Percentiles rank a stretch among this genome's conserved stretches.
Evolutionary conservation across 2,888 invertebrate genomes (phyloP).

Genomic region (Aleiodes leptofemur): DNA sequence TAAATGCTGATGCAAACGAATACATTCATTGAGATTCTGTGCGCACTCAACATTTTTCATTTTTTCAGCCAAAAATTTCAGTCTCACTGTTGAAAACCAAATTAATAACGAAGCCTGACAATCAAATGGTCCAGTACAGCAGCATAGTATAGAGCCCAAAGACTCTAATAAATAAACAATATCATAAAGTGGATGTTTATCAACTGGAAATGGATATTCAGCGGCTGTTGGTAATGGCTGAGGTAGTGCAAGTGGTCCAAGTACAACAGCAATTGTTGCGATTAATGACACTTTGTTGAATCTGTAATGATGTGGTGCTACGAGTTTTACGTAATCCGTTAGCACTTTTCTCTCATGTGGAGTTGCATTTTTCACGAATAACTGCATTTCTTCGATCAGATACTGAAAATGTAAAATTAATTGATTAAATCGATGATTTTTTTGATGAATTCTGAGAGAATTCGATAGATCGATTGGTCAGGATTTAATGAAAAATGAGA

Average conservation of each 20-base stretch:
- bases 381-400: constrained; percentile 45
- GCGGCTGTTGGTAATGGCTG: constrained; percentile 60
- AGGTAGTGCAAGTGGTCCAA: constrained; percentile 49
- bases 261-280: constrained; percentile 47
- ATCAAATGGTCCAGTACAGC: constrained; percentile 54
- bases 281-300: constrained; percentile 47
- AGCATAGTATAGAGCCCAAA: constrained; percentile 50
- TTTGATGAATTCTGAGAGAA: not conserved
- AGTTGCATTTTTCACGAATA: constrained; percentile 44
- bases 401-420: constrained; percentile 38
- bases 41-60: constrained; percentile 16
- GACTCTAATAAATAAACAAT: constrained; percentile 58
- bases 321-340: constrained; percentile 53
- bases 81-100: constrained; percentile 58
- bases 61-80: constrained; percentile 52
- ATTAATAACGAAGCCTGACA: constrained; percentile 55
- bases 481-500: not conserved
- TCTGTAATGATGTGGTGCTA: constrained; percentile 48
- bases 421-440: not conserved
- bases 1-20: constrained; percentile 46
- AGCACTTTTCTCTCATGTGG: constrained; percentile 49
- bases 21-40: constrained; percentile 32
- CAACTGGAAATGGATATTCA: constrained; percentile 60
- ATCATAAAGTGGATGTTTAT: constrained; percentile 46
- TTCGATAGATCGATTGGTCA: too few relatives aligned